phyloP scores from a whole-genome alignment of 2,113 vertebrate genomes.

The Oryzias celebensis region DNA sequence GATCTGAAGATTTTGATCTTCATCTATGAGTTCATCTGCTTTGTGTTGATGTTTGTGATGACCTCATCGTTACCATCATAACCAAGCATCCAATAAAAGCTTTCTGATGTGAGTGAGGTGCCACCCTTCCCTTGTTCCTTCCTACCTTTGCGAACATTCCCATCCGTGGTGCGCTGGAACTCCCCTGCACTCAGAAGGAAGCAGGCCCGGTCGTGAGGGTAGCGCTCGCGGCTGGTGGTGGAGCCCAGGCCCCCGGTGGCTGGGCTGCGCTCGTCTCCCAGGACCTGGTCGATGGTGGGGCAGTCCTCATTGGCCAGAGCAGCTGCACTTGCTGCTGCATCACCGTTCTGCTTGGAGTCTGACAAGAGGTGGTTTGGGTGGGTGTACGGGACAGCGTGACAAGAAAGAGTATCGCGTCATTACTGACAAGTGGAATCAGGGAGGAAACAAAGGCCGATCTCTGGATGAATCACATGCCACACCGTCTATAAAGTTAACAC shows the following conservation, averaged over 20 bases:
- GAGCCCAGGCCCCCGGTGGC: constrained; percentile 73
- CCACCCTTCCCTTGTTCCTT: constrained; percentile 6
- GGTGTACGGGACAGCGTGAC: neutral
- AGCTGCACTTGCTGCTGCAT: constrained; percentile 93
- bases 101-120: constrained; percentile 39
- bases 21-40: no score
- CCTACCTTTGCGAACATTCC: constrained; percentile 83
- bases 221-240: constrained; percentile 72
- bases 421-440: neutral
- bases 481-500: no score
- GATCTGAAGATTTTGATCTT: no score
- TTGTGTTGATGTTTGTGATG: constrained; percentile 7
- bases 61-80: constrained; percentile 9
- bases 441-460: neutral
- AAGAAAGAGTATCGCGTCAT: neutral
- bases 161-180: constrained; percentile 79
- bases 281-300: constrained; percentile 98
- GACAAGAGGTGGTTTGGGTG: neutral
- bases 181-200: constrained; percentile 81
- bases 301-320: constrained; percentile 99
- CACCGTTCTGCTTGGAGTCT: constrained; percentile 99
- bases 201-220: constrained; percentile 81
- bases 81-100: constrained; percentile 28
- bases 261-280: constrained; percentile 94
- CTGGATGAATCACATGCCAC: no score